Evolutionary conservation across 2,888 invertebrate species (phyloP), one percentile per base, ranked within the genome.

Genomic region (Phyto melanocephala): DNA sequence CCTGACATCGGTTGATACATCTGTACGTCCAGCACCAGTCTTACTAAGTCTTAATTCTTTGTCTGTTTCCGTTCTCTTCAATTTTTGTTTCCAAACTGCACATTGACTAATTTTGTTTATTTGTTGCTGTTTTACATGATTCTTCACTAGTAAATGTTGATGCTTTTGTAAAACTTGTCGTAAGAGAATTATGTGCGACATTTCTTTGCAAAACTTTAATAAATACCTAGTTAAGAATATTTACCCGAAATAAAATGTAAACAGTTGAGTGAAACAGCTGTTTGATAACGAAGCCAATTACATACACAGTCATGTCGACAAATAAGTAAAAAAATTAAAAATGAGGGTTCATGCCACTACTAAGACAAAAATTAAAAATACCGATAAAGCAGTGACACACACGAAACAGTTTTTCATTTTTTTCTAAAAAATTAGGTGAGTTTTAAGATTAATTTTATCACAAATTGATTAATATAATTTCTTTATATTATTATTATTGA

Each of bases 1-100:
- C 77, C 93, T 93, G 1, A 95, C 95, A 90, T 95, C 89, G 0
- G 89, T 90, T 1, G 91, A 90, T 0, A 91, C 85, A 78, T 88
- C 88, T 24, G 85, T 81, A 1, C 86, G 84, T 0, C 79, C 77
- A 5, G 47, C 17, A 3, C 50, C 50, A 35, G 20, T 68, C 62
- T 54, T 60, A 7, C 60, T 52, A 1, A 67, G 22, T 67, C 84
- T 80, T 10, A 84, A 47, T n/a, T 54, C 56, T 2, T 45, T 40
- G 0, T 45, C 52, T 20, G 63, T 20, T 33, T 71, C 42, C 2
- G 20, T 33, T 60, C 47, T 28, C 10, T 72, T 72, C 2, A 24
- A 20, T 50, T 70, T 79, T 15, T 80, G 81, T 33, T 77, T 77
- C 45, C 67, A 63, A 22, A 76, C 77, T 7, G 63, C 58, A 33